phyloP scores from a whole-genome alignment of 1,140 invertebrate species.

The Tetramorium simillimum region DNA sequence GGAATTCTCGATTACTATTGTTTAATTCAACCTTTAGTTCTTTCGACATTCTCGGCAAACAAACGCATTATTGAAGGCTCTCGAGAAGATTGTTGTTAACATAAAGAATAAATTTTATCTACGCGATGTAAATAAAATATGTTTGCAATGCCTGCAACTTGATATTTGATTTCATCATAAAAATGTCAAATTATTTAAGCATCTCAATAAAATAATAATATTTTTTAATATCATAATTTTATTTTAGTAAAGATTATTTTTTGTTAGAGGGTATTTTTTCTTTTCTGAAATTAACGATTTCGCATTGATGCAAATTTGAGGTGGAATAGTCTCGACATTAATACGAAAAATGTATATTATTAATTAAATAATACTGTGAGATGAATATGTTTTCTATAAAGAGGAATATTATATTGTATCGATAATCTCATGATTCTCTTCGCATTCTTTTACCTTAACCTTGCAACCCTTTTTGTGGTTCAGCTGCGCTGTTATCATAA shows the following conservation, averaged over 20 bases:
- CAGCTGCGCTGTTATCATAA: conserved; percentile 34
- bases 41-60: neutral
- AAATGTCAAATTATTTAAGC: neutral
- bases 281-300: neutral
- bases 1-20: neutral
- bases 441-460: conserved; percentile 4
- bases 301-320: neutral
- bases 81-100: neutral
- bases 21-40: neutral
- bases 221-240: conserved; percentile 5
- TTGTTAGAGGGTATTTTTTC: neutral
- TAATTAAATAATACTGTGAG: neutral
- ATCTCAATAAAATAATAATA: neutral
- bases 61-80: neutral
- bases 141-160: neutral
- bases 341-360: conserved; percentile 5
- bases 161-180: neutral
- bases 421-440: conserved; percentile 23
- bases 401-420: conserved; percentile 28
- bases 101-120: neutral
- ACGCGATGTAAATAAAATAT: neutral
- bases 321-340: neutral
- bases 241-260: neutral
- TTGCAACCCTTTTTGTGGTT: conserved; percentile 30
- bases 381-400: neutral